Evolutionary conservation across 2,797 vertebrate species (phyloP).

Genomic region (Lerista edwardsae): DNA sequence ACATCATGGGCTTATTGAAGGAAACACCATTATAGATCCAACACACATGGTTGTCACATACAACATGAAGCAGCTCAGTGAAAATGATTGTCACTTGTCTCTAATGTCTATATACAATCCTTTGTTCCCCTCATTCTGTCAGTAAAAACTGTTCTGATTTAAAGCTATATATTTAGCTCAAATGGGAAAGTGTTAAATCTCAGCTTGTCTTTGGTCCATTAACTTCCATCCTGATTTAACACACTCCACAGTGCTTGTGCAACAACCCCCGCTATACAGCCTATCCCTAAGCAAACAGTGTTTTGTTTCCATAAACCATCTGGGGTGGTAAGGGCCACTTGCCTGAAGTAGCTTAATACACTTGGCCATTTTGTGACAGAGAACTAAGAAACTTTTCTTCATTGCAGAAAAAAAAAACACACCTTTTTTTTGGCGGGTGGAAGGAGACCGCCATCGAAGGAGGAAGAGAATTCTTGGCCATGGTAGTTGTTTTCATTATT

Average conservation of each 20-base stretch:
- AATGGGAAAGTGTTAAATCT: slow-evolving; percentile 77
- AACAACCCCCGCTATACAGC: slow-evolving; percentile 72
- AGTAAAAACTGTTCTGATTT: slow-evolving; percentile 44
- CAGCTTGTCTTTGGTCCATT: slow-evolving; percentile 76
- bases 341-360: slow-evolving; percentile 55
- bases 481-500: slow-evolving; percentile 66
- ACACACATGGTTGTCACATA: background rate
- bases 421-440: slow-evolving; percentile 46
- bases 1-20: too few relatives aligned
- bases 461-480: slow-evolving; percentile 66
- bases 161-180: slow-evolving; percentile 74
- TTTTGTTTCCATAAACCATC: slow-evolving; percentile 79
- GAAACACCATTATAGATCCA: background rate
- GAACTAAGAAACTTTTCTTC: slow-evolving; percentile 64
- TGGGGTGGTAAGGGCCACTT: slow-evolving; percentile 74
- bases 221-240: slow-evolving; percentile 77
- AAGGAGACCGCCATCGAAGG: slow-evolving; percentile 54
- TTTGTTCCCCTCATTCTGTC: slow-evolving; percentile 37
- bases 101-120: slow-evolving; percentile 34
- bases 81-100: slow-evolving; percentile 35
- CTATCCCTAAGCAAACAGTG: slow-evolving; percentile 78
- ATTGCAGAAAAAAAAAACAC: background rate
- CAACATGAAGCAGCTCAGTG: background rate
- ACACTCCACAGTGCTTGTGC: slow-evolving; percentile 71
- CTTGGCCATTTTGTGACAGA: slow-evolving; percentile 68